Conservation (phyloP, 2,888 invertebrate genomes). For the Diarsia dahlii region DNA sequence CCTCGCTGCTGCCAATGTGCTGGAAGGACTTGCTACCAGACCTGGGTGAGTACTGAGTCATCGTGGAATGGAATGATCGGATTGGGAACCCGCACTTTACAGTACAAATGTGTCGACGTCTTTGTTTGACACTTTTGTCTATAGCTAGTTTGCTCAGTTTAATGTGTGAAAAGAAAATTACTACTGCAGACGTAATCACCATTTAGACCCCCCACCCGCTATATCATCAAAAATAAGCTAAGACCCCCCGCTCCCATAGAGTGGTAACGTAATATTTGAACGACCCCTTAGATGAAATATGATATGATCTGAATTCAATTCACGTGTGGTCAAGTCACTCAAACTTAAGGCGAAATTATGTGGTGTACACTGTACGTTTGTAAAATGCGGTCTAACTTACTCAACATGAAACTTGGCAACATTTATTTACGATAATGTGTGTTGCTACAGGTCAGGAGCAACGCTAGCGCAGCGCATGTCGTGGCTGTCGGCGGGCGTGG, state of each 20-base stretch:
- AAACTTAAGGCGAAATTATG: neutral
- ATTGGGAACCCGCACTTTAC: neutral
- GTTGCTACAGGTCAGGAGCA: constrained; percentile 92
- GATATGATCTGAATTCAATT: no score
- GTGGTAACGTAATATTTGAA: no score
- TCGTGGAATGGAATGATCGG: neutral
- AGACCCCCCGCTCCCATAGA: no score
- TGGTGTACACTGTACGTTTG: neutral
- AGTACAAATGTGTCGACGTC: neutral
- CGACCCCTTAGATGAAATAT: no score
- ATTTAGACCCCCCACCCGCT: no score
- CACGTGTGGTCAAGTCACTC: neutral
- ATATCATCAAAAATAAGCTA: no score
- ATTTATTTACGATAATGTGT: neutral
- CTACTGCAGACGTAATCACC: no score
- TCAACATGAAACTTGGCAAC: neutral
- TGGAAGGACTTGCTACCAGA: constrained; percentile 96
- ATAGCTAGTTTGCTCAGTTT: neutral
- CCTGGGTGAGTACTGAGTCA: constrained; percentile 87
- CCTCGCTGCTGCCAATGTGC: constrained; percentile 97
- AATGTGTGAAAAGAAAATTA: no score
- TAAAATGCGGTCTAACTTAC: neutral
- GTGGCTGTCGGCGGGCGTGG: constrained; percentile 97
- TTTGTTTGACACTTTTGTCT: neutral
- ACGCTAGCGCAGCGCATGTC: constrained; percentile 95